Conservation (phyloP, 2,797 vertebrate species). For the Coreius guichenoti region DNA sequence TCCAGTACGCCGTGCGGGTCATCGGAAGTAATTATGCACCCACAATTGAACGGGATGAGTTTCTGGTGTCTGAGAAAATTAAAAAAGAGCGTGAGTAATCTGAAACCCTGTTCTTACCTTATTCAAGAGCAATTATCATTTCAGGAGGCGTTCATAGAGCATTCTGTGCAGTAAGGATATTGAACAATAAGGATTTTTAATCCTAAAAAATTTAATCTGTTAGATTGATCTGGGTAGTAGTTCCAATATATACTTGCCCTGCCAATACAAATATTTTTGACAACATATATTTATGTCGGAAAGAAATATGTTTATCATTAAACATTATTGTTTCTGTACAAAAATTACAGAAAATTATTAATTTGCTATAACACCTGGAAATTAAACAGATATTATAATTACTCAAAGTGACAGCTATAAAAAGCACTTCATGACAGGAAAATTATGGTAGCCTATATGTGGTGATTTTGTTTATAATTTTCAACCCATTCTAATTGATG, state of each 20-base stretch:
- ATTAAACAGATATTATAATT: neutral
- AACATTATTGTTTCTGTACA: neutral
- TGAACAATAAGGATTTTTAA: neutral
- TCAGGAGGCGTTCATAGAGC: neutral
- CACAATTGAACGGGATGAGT: conserved; percentile 96
- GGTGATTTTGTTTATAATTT: neutral
- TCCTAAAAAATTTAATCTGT: neutral
- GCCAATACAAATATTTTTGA: neutral
- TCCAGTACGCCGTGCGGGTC: conserved; percentile 97
- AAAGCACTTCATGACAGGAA: neutral
- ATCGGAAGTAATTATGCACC: conserved; percentile 98
- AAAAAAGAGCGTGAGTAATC: conserved; percentile 94
- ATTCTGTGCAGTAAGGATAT: neutral
- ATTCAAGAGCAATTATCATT: neutral
- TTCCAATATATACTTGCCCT: neutral
- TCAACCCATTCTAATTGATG: neutral
- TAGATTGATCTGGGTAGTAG: neutral
- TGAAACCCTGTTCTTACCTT: neutral
- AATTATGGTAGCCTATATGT: neutral
- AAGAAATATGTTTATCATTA: neutral
- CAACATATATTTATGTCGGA: too few species aligned
- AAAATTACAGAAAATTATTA: neutral
- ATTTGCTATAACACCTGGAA: neutral
- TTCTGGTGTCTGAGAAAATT: conserved; percentile 96
- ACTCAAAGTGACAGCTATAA: neutral